Conservation (phyloP, 2,888 invertebrate species). For the Tridacna gigas region DNA sequence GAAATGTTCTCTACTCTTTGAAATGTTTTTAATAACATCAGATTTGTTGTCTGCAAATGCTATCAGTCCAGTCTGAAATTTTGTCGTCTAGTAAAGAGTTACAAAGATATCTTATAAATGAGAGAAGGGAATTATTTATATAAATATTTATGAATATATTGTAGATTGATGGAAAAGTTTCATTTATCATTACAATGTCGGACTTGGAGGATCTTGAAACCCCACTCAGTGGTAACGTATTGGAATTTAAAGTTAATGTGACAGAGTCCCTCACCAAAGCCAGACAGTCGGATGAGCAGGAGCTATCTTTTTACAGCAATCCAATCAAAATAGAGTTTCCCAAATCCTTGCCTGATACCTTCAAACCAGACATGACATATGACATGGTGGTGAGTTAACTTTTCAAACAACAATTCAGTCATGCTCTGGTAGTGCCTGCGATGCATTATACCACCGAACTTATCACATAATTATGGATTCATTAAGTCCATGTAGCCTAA, state of each 20-base stretch:
- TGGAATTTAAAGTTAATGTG: conserved; percentile 89
- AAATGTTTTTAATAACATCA: no score
- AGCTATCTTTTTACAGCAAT: conserved; percentile 91
- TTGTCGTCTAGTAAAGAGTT: no score
- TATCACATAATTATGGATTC: not conserved
- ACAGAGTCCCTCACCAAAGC: conserved; percentile 95
- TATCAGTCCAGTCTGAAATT: no score
- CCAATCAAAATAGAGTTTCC: conserved; percentile 86
- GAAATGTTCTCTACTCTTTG: no score
- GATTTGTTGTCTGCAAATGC: no score
- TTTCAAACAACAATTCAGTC: no score
- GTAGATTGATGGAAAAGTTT: conserved; percentile 66
- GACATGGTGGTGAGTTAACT: conserved; percentile 60
- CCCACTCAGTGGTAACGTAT: conserved; percentile 35
- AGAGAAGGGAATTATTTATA: not conserved
- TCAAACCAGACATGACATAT: conserved; percentile 70
- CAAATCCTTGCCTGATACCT: conserved; percentile 65
- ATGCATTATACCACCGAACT: no score
- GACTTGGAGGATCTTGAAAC: conserved; percentile 47
- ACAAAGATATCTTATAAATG: not conserved
- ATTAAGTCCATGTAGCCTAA: no score
- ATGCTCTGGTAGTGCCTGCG: no score
- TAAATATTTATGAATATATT: not conserved
- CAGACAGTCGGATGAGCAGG: conserved; percentile 91
- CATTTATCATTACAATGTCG: conserved; percentile 51